Conservation (phyloP, 23 tunicate species). For the Corella eumyota region DNA sequence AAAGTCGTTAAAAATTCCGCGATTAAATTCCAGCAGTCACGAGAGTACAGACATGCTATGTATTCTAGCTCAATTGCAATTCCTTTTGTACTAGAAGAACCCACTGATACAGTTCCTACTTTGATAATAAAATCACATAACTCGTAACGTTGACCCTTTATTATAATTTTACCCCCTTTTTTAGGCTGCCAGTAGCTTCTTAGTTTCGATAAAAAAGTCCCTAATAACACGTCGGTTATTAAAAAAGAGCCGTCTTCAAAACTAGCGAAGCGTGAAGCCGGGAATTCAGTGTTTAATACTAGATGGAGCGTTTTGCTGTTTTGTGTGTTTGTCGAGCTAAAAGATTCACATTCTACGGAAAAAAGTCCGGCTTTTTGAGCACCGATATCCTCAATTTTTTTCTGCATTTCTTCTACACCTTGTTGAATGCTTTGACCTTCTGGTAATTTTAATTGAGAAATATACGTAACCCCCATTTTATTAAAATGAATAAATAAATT, state of each 20-base stretch:
- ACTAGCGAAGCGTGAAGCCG: slow-evolving; percentile 58
- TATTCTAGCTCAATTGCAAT: slow-evolving; percentile 76
- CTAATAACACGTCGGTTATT: slow-evolving; percentile 46
- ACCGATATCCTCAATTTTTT: slow-evolving; percentile 48
- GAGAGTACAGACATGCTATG: slow-evolving; percentile 53
- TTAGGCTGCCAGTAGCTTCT: slow-evolving; percentile 59
- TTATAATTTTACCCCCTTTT: slow-evolving; percentile 73
- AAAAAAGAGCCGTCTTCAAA: slow-evolving; percentile 80
- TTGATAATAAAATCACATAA: slow-evolving; percentile 64
- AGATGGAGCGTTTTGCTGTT: slow-evolving; percentile 49
- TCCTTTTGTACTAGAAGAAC: slow-evolving; percentile 60
- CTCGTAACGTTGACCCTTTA: slow-evolving; percentile 69
- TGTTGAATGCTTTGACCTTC: slow-evolving; percentile 66
- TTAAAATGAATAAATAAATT: too few relatives aligned
- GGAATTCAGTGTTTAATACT: slow-evolving; percentile 51
- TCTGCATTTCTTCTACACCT: slow-evolving; percentile 51
- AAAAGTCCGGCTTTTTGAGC: slow-evolving; percentile 60
- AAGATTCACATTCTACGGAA: slow-evolving; percentile 77
- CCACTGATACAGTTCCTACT: slow-evolving; percentile 67
- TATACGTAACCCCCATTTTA: slow-evolving; percentile 10
- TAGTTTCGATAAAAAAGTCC: slow-evolving; percentile 54
- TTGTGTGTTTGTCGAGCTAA: slow-evolving; percentile 19
- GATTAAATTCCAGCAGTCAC: slow-evolving; percentile 64
- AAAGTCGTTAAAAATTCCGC: slow-evolving; percentile 45
- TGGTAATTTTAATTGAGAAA: slow-evolving; percentile 48